Evolutionary conservation across 2,888 invertebrate species (phyloP), one percentile per base, ranked within the genome.

Genomic region (Eupithecia subumbrata): DNA sequence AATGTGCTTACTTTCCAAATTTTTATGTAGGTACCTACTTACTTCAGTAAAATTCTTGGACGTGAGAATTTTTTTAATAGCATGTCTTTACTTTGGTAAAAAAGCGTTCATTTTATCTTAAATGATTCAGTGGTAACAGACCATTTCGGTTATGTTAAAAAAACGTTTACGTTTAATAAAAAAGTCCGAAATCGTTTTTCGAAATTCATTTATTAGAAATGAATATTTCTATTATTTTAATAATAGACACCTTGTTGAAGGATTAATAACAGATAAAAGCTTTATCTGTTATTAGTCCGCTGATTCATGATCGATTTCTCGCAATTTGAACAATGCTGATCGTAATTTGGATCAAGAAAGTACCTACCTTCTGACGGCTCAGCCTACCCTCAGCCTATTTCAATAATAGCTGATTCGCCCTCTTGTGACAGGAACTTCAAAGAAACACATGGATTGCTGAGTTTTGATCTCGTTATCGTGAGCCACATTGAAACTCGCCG

Each of bases 391-490:
- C 79, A 83, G 85, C 81, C 82, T 81, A 73, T 80, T 79, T 78
- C 84, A 85, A 87, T 88, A 87, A 86, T 85, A 84, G 79, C 83
- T 82, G 88, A 88, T 89, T 87, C 83, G 78, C 80, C 81, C 85
- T 82, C 86, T 86, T 87, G 87, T 84, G 84, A 84, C 82, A 81
- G 82, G 81, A 82, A 82, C 83, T 84, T 84, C 82, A 86, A 87
- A 86, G 85, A 84, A 84, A 86, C 83, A 82, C 81, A 80, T 82
- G 81, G 81, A 79, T 83, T 79, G 81, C 81, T 79, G 80, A 82
- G 80, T 80, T 71, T 66, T 48, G 75, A 72, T 75, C 72, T 71
- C 71, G 60, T 76, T 69, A 74, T 40, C 60, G 22, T 25, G 14
- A 22, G 25, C 71, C 72, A 67, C 56, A 67, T 67, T 67, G 66